Conservation (phyloP, 2,797 vertebrate genomes). For the Pseudochromis fuscus region DNA sequence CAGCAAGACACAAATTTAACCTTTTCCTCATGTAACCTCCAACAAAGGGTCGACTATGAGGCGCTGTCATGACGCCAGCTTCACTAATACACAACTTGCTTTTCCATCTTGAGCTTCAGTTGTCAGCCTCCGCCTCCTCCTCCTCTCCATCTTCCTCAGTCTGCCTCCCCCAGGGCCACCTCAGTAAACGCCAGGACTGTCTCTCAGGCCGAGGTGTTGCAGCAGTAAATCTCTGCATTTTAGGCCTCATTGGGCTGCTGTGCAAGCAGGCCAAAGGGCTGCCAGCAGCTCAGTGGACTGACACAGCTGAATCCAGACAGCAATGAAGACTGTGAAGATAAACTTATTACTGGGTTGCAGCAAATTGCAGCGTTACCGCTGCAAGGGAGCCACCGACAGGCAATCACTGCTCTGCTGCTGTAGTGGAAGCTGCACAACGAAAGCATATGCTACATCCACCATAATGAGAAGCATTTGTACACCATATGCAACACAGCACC, state of each 20-base stretch:
- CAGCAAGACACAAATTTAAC: slow-evolving; percentile 28
- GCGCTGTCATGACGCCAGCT: slow-evolving; percentile 31
- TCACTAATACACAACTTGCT: slow-evolving; percentile 42
- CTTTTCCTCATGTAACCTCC: slow-evolving; percentile 26
- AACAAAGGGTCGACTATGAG: slow-evolving; percentile 44
- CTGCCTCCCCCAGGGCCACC: slow-evolving; percentile 36
- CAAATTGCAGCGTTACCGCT: slow-evolving; percentile 24
- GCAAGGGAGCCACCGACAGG: neutral
- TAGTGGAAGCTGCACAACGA: neutral
- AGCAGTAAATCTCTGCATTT: slow-evolving; percentile 71
- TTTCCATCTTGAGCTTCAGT: slow-evolving; percentile 36
- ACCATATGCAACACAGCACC: slow-evolving; percentile 18
- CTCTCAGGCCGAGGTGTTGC: slow-evolving; percentile 55
- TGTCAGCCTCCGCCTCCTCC: slow-evolving; percentile 30
- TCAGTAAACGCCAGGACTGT: slow-evolving; percentile 24
- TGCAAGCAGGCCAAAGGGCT: neutral
- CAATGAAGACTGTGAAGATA: slow-evolving; percentile 25
- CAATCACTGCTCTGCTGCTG: slow-evolving; percentile 12
- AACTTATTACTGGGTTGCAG: slow-evolving; percentile 43
- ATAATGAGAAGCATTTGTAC: slow-evolving; percentile 4
- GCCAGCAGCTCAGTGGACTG: slow-evolving; percentile 28
- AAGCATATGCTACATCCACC: neutral
- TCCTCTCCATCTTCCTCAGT: slow-evolving; percentile 26
- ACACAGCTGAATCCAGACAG: slow-evolving; percentile 32
- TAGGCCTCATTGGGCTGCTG: slow-evolving; percentile 52